phyloP scores from a whole-genome alignment of 2,113 vertebrate species.

The Puffinus mauretanicus region DNA sequence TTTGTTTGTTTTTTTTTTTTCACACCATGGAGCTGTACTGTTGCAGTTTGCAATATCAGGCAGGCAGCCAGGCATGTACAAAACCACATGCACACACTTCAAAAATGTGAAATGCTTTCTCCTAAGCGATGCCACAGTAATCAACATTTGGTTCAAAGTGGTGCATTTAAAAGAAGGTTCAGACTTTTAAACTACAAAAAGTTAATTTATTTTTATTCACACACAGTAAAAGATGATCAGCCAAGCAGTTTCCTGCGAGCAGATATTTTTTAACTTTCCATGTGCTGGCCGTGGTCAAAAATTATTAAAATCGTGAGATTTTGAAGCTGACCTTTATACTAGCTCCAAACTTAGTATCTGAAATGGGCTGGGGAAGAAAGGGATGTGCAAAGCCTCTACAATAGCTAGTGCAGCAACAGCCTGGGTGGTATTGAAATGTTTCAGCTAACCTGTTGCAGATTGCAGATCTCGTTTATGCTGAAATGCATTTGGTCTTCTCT shows the following conservation, averaged over 20 bases:
- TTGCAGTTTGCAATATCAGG: neutral
- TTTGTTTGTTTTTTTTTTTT: neutral
- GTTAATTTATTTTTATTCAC: neutral
- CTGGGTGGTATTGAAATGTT: neutral
- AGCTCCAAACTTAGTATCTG: neutral
- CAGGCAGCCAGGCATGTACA: neutral
- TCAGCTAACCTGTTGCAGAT: neutral
- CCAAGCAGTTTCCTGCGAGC: neutral
- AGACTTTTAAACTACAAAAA: neutral
- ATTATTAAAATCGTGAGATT: neutral
- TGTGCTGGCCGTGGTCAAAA: neutral
- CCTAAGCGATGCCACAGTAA: neutral
- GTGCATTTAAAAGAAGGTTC: neutral
- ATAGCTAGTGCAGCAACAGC: neutral
- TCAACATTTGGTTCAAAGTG: rapidly evolving
- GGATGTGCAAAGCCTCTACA: neutral
- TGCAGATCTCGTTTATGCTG: neutral
- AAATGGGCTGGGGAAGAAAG: neutral
- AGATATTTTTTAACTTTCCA: neutral
- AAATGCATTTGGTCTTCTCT: slow-evolving; percentile 1
- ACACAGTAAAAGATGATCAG: neutral
- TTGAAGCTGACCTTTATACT: neutral
- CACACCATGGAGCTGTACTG: neutral
- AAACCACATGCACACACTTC: neutral
- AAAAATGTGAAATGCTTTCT: neutral